Base-by-base conservation (phyloP, 2,888 invertebrate species). In the Drosophila flavopinicola region DNA sequence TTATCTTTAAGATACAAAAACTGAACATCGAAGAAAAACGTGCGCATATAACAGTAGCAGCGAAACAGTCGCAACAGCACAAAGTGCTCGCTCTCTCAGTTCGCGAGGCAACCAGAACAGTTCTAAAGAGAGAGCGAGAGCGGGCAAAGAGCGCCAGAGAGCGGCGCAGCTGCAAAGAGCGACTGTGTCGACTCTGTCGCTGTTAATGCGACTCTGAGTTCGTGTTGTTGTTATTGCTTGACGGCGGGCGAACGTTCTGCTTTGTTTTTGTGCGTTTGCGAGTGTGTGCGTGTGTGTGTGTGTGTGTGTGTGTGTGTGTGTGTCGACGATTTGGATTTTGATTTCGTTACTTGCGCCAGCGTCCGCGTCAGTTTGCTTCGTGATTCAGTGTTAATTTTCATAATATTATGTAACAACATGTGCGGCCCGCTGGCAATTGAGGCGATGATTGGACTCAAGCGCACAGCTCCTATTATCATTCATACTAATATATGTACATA, bases 331-430 rank as follows among this genome's bases (percentile, higher is more conserved):
- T 68, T 74, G 78, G 79, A 76, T 83, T 79, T 86, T 80, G 75
- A 82, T 83, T 83, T 73, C 66, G 70, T 87, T 85, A 84, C 78
- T 85, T 77, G 68, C 48, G 66, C 64, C 73, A 79, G 75, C 78
- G 63, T 61, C 67, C 57, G 72, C 76, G 76, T 75, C 73, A 60
- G 65, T 54, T 70, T 30, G 65, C 39, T 68, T 65, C 67, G 75
- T 79, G 82, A 86, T 86, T 86, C 87, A 84, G 85, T 84, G 83
- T 87, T 87, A 85, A 84, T 84, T 84, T 84, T 87, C 85, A 84
- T 84, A 84, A 87, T 78, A 84, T 84, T 87, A 85, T 84, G 85
- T 85, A 84, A 87, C 63, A 85, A 72, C 80, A 79, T 84, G 86
- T 84, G 84, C 63, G 59, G 53, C 42, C 53, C 35, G 66, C 56